Conservation (phyloP, 2,888 invertebrate species). For the Sarcophaga subvicina region DNA sequence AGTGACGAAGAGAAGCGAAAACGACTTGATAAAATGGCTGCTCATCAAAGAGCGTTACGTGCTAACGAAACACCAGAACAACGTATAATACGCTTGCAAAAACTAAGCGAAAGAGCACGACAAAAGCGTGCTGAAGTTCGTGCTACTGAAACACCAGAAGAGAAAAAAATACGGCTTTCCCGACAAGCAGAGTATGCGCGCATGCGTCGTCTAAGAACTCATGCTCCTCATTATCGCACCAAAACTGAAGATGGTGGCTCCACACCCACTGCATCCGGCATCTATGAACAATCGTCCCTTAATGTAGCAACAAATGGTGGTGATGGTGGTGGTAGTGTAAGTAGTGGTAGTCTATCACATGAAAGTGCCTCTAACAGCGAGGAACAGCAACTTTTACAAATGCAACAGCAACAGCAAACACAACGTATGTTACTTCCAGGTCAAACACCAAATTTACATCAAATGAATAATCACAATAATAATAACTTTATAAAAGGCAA, state of each 20-base stretch:
- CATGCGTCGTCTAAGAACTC: conserved; percentile 79
- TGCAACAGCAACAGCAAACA: conserved; percentile 73
- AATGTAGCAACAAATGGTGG: conserved; percentile 70
- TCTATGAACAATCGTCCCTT: conserved; percentile 66
- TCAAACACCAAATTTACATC: conserved; percentile 73
- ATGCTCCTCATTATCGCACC: conserved; percentile 76
- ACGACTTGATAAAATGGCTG: conserved; percentile 81
- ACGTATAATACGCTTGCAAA: conserved; percentile 78
- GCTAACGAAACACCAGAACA: conserved; percentile 81
- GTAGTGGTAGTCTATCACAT: conserved; percentile 66
- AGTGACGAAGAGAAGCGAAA: conserved; percentile 80
- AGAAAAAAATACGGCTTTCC: conserved; percentile 79
- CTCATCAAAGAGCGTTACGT: conserved; percentile 79
- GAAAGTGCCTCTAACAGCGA: conserved; percentile 69
- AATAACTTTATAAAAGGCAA: conserved; percentile 66
- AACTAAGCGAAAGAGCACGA: conserved; percentile 80
- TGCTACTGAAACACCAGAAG: conserved; percentile 78
- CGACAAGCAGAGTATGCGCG: conserved; percentile 81
- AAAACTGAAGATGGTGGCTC: conserved; percentile 71
- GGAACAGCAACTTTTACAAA: conserved; percentile 68
- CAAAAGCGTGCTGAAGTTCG: conserved; percentile 80
- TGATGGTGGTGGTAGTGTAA: conserved; percentile 65
- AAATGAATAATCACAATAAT: conserved; percentile 64
- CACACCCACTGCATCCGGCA: conserved; percentile 48
- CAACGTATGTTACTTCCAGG: conserved; percentile 69